Evolutionary conservation across 2,113 vertebrate genomes (phyloP).

Genomic region (Galeopterus variegatus): DNA sequence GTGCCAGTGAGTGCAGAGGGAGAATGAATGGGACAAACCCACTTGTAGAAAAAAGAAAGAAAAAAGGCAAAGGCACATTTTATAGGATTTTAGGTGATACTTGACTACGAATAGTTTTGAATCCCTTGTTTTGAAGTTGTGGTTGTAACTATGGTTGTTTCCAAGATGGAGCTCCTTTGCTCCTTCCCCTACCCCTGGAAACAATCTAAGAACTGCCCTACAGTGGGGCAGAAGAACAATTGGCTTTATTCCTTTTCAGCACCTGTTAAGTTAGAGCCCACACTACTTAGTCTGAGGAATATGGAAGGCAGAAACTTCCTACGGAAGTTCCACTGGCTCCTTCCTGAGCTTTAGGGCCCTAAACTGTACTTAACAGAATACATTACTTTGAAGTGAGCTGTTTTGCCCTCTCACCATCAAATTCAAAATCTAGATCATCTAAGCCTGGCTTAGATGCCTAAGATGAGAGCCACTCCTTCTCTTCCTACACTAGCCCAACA

Average conservation of each 20-base stretch:
- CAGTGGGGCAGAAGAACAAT: not conserved
- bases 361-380: not conserved
- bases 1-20: not conserved
- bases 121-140: slow-evolving; percentile 6
- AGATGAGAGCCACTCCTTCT: not conserved
- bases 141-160: not conserved
- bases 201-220: slow-evolving; percentile 6
- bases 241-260: slow-evolving; percentile 4
- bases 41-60: not conserved
- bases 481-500: not conserved
- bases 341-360: not conserved
- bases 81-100: not conserved
- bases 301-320: not conserved
- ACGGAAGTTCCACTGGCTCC: not conserved
- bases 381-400: not conserved
- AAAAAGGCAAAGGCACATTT: not conserved
- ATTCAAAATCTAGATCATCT: slow-evolving; percentile 56
- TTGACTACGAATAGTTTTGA: not conserved
- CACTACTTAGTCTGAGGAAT: not conserved
- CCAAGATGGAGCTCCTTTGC: not conserved
- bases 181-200: not conserved
- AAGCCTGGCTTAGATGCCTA: not conserved
- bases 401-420: slow-evolving; percentile 55
- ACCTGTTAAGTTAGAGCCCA: not conserved
- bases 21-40: not conserved